Base-by-base conservation (phyloP, 1,140 invertebrate genomes). In the Drosophila jambulina region DNA sequence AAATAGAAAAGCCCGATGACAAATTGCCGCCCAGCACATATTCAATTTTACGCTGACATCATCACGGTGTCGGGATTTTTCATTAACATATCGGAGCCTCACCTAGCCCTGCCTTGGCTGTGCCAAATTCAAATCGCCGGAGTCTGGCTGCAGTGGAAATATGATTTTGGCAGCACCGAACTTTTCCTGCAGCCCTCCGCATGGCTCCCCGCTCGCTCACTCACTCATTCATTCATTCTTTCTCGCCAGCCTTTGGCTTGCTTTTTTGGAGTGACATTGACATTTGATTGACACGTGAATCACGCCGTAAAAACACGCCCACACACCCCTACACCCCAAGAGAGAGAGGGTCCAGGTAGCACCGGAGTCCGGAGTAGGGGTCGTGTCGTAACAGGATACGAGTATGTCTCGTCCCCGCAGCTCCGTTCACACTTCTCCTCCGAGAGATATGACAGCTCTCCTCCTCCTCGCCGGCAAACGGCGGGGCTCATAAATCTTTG, bases 221-320 rank as follows among this genome's bases (percentile, higher is more conserved):
- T 46, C 15, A 27, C 40, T 36, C 38, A 54, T 59, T 68, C 75
- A 59, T 75, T 68, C 27, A 51, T 48, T 74, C 54, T 78, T 71
- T 34, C 29, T 63, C 46, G 56, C 51, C 19, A 32, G 36, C 40
- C 67, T 32, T 59, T 75, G 25, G 57, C 36, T 42, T 68, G 51
- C 4, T 27, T 48, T 48, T 72, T 69, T 78, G 57, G 80, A 83
- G 64, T 87, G 84, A 91, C 90, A 91, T 91, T 91, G 90, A 91
- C 90, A 90, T 84, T 81, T 91, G 90, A 91, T 91, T 91, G 90
- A 87, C 90, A 91, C 63, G 77, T 91, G 90, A 91, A 90, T 91
- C 90, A 91, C 68, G 67, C 57, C 78, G 65, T 78, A 75, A 84
- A 88, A 88, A 88, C 80, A 70, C 46, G 62, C 61, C 45, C 49